Evolutionary conservation across 2,888 invertebrate genomes (phyloP), one percentile per base, ranked within the genome.

Genomic region (Pharmacophagus antenor): DNA sequence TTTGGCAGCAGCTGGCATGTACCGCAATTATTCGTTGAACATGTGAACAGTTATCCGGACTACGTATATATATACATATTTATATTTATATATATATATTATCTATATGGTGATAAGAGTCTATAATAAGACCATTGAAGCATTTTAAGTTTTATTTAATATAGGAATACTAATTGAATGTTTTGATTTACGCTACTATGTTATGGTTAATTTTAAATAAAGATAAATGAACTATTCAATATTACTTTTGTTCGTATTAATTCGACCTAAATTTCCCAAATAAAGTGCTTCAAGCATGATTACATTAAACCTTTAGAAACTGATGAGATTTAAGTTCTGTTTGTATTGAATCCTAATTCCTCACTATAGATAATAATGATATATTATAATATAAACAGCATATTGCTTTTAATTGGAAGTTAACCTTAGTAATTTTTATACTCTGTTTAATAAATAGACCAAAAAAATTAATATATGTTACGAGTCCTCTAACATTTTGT

Each of bases 11-110:
- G 92, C 93, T 46, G 96, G 96, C 69, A 96, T 95, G 95, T 96
- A 95, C 75, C 92, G 95, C 62, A 96, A 96, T 83, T 94, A 94
- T 79, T 96, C 96, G 0, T 90, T 97, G 20, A 96, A 97, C 77
- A 95, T 95, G 0, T 92, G 88, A 55, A 82, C 93, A 70, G 94
- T 94, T 47, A 18, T 52, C 67, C 10, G 3, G 31, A 31, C 46
- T 63, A 0, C 58, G 62, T 23, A n/a, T n/a, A 21, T 12, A 31
- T 31, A 3, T 10, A 31, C 15, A 10, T 1, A 3, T 12, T 42
- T 42, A 42, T 17, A 17, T 42, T n/a, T n/a, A n/a, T n/a, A n/a
- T n/a, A n/a, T n/a, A n/a, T n/a, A n/a, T n/a, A n/a, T n/a, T n/a
- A n/a, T n/a, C n/a, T n/a, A 42, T 12, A n/a, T 42, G 41, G 17